Base-by-base conservation (phyloP, 2,113 vertebrate species). In the Bos indicus region DNA sequence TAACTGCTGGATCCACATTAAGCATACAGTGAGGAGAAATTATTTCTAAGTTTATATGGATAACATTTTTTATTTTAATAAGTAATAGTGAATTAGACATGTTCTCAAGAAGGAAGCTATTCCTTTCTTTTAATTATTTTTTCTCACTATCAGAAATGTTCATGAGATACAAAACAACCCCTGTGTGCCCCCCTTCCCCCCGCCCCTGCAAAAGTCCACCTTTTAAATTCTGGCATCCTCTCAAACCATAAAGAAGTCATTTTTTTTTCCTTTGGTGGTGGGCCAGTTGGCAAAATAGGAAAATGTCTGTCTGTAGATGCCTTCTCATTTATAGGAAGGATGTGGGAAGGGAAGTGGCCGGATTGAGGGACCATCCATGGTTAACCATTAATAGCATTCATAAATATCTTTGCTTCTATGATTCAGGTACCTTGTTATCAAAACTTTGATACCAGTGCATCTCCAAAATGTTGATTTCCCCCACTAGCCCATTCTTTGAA, bases 1-100 rank as follows among this genome's bases (percentile, higher is more conserved):
- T 94, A 89, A 95, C 94, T 95, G 28, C 57, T 96, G 5, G 25
- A 25, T 94, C 62, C 10, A 40, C 23, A 94, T 82, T 97, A 97
- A 97, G 96, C 97, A 97, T 89, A 95, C 28, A 97, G 25, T 77
- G 1, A 91, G 46, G 33, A 94, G 56, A 97, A 98, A 98, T 52
- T 94, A 30, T 54, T 96, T 16, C 64, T 96, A 19, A 54, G 26
- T 89, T 95, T 97, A 94, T 94, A 83, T 84, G 25, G 74, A 51
- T n/a, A 97, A 88, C 3, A 93, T 97, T 98, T 98, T 98, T 98
- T 97, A 77, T 84, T 96, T 98, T 97, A 98, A 97, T 98, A 98
- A 95, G 16, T 19, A 98, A 98, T 85, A 86, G 21, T 40, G 85
- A 59, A 62, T n/a, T 95, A 26, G 14, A 77, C 96, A 40, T 96